Percentiles rank a stretch among this genome's conserved stretches.
Conservation (phyloP, 1,140 invertebrate species). For the Lepidurus apus region DNA sequence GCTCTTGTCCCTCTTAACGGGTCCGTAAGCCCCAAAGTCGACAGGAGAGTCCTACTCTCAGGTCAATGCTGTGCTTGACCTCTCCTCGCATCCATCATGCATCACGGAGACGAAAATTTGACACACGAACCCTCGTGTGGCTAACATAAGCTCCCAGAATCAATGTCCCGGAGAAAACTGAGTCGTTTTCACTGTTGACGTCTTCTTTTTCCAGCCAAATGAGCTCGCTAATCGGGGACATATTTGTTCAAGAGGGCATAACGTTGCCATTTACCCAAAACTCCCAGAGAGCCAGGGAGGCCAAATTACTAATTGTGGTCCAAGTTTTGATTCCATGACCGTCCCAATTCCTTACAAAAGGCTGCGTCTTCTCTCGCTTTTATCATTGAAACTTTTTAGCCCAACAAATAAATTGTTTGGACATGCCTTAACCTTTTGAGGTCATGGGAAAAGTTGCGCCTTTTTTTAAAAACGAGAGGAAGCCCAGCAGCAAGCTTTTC, state of each 20-base stretch:
- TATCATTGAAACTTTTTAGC: not conserved
- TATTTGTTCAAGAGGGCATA: slow-evolving; percentile 17
- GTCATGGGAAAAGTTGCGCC: slow-evolving; percentile 3
- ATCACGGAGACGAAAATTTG: slow-evolving; percentile 11
- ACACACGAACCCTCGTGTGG: slow-evolving; percentile 7
- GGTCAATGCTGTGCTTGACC: not conserved
- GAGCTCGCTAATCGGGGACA: slow-evolving; percentile 2
- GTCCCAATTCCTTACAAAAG: not conserved
- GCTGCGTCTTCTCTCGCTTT: not conserved
- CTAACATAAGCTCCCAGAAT: not conserved
- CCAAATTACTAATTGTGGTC: slow-evolving; percentile 16
- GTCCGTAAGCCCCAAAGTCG: not conserved
- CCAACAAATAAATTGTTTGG: not conserved
- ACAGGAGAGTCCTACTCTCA: slow-evolving; percentile 1
- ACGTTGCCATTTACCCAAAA: not conserved
- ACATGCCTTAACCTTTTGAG: slow-evolving; percentile 6
- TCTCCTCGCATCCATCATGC: slow-evolving; percentile 11
- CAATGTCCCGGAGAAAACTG: slow-evolving; percentile 12
- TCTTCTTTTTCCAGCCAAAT: slow-evolving; percentile 10
- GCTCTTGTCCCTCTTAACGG: not conserved
- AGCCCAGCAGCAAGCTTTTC: not conserved
- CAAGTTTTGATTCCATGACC: not conserved
- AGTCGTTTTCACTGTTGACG: not conserved
- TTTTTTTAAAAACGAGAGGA: not conserved
- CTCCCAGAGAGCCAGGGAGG: not conserved